Base-by-base conservation (phyloP, 2,888 invertebrate genomes). In the Aplocera efformata region DNA sequence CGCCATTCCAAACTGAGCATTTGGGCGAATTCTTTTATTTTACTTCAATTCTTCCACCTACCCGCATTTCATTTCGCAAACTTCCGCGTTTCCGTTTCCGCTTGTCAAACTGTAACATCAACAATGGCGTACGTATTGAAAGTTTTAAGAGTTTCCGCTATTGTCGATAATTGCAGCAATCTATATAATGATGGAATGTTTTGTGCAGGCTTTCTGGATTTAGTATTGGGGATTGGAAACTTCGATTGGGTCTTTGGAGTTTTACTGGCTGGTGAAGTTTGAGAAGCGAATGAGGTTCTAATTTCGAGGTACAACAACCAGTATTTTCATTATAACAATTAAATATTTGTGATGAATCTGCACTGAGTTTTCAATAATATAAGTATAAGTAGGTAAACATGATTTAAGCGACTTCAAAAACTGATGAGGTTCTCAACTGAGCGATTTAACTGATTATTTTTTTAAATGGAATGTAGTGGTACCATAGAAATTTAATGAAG, bases 131-230 rank as follows among this genome's bases (percentile, higher is more conserved):
- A 28, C 32, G 35, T 37, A 42, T 42, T 32, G 38, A 23, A 38
- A 38, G 38, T 47, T 49, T 51, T 48, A 51, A 49, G 48, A 54
- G 51, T 49, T 34, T 43, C 43, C 44, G 48, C 21, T 32, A 29
- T 37, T 39, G 45, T 31, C 49, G 48, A 51, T 63, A 63, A 63
- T 61, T 60, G 56, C 58, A 41, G 57, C 63, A 61, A 63, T 63
- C 54, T 50, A 42, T 48, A 47, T 59, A 61, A 60, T 60, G 51
- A 53, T 48, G 41, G 42, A 49, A 42, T 47, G 51, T 49, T 51
- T 47, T 53, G 50, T 49, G 43, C 47, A 48, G 28, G 40, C 46
- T 22, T 23, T 10, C 36, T 34, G 46, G 34, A 31, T 10, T 17
- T n/a, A 9, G 30, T 35, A 34, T 24, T 30, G 30, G 7, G 1